Conservation (phyloP, 2,888 invertebrate genomes). For the Perdita meconis region DNA sequence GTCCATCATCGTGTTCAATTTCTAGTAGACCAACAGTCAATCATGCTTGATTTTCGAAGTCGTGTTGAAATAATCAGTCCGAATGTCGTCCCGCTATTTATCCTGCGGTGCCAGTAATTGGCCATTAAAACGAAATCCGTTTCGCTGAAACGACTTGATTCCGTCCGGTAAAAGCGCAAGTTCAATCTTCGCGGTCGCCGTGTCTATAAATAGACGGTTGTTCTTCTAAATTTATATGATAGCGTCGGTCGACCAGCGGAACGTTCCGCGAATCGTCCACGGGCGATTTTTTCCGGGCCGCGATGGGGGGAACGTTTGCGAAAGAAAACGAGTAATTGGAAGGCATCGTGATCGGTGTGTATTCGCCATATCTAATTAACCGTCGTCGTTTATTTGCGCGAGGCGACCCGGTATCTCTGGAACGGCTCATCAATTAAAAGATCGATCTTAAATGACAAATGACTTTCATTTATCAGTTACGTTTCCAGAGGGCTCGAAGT, state of each 20-base stretch:
- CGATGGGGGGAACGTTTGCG: too few relatives aligned
- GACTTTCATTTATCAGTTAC: constrained; percentile 58
- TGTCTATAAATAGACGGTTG: constrained; percentile 20
- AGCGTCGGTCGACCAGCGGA: not conserved
- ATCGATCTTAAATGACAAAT: constrained; percentile 62
- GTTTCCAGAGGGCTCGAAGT: constrained; percentile 43
- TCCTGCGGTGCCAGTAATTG: constrained; percentile 35
- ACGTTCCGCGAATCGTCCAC: not conserved
- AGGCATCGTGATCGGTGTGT: constrained; percentile 27
- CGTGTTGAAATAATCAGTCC: constrained; percentile 29
- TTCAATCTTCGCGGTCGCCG: constrained; percentile 15
- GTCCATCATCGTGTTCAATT: constrained; percentile 20
- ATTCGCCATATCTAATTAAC: constrained; percentile 54
- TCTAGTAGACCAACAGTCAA: constrained; percentile 28
- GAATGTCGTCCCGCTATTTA: constrained; percentile 31
- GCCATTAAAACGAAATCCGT: constrained; percentile 48
- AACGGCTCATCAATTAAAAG: constrained; percentile 56
- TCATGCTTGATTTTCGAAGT: constrained; percentile 39
- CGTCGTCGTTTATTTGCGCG: constrained; percentile 34
- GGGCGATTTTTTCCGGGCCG: not conserved
- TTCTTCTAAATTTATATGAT: constrained; percentile 26
- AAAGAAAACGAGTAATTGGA: constrained; percentile 39
- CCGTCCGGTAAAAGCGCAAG: constrained; percentile 14
- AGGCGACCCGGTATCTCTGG: constrained; percentile 23
- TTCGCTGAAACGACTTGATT: constrained; percentile 30